A percentile compares a stretch with the other conserved stretches of the same genome.
phyloP scores from a whole-genome alignment of 2,797 vertebrate species.

The Nannoperca australis region DNA sequence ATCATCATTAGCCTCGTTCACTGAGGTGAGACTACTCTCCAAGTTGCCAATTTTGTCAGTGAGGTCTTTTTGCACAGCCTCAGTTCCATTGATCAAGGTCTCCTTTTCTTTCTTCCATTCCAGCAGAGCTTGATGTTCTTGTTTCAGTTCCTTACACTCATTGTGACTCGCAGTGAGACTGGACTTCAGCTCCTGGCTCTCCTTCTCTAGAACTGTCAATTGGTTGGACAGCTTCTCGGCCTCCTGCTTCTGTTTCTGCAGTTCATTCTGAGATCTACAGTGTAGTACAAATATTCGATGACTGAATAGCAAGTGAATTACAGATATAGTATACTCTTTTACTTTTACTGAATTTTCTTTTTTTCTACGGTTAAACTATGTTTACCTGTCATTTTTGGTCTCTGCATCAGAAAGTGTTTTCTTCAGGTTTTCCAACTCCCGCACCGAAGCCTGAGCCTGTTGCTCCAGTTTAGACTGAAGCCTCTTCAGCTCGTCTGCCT shows the following conservation, averaged over 20 bases:
- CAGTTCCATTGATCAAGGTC: slow-evolving; percentile 79
- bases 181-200: slow-evolving; percentile 81
- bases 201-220: slow-evolving; percentile 77
- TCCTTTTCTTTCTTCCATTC: slow-evolving; percentile 90
- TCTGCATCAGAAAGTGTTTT: slow-evolving; percentile 85
- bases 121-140: slow-evolving; percentile 82
- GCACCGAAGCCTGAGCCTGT: slow-evolving; percentile 78
- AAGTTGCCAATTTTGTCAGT: slow-evolving; percentile 81
- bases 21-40: slow-evolving; percentile 80
- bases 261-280: slow-evolving; percentile 80
- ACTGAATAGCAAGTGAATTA: not conserved
- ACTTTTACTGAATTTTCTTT: not conserved
- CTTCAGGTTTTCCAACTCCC: slow-evolving; percentile 85
- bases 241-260: slow-evolving; percentile 87
- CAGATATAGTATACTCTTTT: not conserved
- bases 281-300: not conserved
- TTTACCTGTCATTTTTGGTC: slow-evolving; percentile 82
- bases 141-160: slow-evolving; percentile 84
- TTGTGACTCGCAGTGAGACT: slow-evolving; percentile 78
- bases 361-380: not conserved
- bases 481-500: slow-evolving; percentile 85
- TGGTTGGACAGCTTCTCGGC: slow-evolving; percentile 84
- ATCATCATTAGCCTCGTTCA: slow-evolving; percentile 74
- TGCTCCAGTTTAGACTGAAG: slow-evolving; percentile 87
- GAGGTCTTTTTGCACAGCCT: slow-evolving; percentile 85